These are phyloP conservation scores for Goniozus legneri DNA, from an alignment of 1,140 invertebrate genomes.

Conservation along the genomic window DNA sequence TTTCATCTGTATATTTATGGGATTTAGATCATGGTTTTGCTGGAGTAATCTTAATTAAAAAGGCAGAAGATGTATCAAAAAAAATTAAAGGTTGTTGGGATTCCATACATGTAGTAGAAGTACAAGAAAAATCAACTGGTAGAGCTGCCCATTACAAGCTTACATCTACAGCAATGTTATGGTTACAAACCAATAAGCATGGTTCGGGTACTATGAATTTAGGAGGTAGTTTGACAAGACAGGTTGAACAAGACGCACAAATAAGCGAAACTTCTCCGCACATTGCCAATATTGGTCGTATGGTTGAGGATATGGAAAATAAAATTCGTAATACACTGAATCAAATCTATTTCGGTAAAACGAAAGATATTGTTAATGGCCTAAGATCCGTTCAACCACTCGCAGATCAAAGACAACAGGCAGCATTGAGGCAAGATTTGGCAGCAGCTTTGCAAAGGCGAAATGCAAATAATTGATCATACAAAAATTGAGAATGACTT, in stretches of 20 bases:
- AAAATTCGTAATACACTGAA: conserved; percentile 98
- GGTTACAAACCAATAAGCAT: conserved; percentile 97
- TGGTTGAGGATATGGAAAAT: conserved; percentile 99
- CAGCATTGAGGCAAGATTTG: conserved; percentile 81
- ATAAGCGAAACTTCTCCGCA: conserved; percentile 92
- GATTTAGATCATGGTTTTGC: conserved; percentile 99
- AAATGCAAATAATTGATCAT: conserved; percentile 60
- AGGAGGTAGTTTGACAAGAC: conserved; percentile 95
- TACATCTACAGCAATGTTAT: conserved; percentile 98
- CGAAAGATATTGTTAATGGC: conserved; percentile 98
- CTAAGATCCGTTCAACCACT: conserved; percentile 84
- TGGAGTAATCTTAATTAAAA: conserved; percentile 98
- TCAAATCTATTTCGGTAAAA: conserved; percentile 99
- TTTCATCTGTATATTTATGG: conserved; percentile 99
- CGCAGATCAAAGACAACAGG: conserved; percentile 78
- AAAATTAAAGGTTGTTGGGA: conserved; percentile 99
- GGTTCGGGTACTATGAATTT: conserved; percentile 98
- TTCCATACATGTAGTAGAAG: conserved; percentile 99
- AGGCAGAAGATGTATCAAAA: conserved; percentile 94
- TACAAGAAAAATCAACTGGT: conserved; percentile 92
- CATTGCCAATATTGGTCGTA: conserved; percentile 95
- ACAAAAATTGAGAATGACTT: conserved; percentile 33
- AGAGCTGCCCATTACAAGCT: conserved; percentile 97
- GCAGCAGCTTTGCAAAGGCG: conserved; percentile 76
- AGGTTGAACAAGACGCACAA: conserved; percentile 87